Evolutionary conservation across 2,888 invertebrate species (phyloP), one percentile per base, ranked within the genome.

Genomic region (Eurytoma californica): DNA sequence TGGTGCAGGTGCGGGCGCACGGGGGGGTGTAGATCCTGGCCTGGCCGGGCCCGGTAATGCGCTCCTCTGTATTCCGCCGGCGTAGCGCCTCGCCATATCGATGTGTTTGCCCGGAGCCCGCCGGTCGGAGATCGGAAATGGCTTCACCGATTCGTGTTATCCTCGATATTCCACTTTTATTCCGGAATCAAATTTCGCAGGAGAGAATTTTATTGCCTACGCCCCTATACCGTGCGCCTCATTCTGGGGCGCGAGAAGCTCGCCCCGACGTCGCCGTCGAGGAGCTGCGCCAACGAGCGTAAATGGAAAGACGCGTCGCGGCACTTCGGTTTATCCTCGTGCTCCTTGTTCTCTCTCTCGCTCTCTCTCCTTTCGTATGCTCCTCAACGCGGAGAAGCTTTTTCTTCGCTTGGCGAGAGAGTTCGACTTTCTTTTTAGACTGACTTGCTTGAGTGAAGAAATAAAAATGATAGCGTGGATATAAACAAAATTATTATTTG

Each of bases 21-120:
- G 39, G 39, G 7, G 39, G 39, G 7, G 39, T 1, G 3, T 39
- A 39, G 83, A 61, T 16, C 55, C 60, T 24, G 65, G 82, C 78
- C 80, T 83, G 81, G 83, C 82, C 82, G 83, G 83, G 83, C 84
- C 88, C 89, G 90, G 89, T 90, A 90, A 90, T 90, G 87, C 86
- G 87, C 87, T 87, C 87, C 87, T 90, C 89, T 90, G 90, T 90
- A 90, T 90, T 90, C 90, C 85, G 86, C 83, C 85, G 87, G 86
- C 88, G 88, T 89, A 84, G 82, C 72, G 81, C 87, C 87, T 89
- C 88, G 88, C 89, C 89, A 89, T 90, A 90, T 90, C 89, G 90
- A 90, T 89, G 89, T 84, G 83, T 84, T 83, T 82, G 74, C 80
- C 69, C 20, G 28, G 24, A 30, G 20, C 63, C 28, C 18, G 9